Evolutionary conservation across 2,888 invertebrate species (phyloP).

Genomic region (Petrolisthes cinctipes): DNA sequence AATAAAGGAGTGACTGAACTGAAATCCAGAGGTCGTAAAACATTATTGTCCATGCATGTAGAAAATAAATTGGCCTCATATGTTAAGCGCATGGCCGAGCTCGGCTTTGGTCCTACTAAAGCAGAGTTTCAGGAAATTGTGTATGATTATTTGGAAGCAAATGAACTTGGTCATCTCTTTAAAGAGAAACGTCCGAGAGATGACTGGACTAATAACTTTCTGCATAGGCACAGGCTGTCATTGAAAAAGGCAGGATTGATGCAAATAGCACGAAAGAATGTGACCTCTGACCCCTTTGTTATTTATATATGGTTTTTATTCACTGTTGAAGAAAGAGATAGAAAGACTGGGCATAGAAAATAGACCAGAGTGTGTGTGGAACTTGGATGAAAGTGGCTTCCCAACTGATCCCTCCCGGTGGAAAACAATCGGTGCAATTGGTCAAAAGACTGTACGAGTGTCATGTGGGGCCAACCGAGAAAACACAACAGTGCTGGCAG

Average conservation of each 20-base stretch:
- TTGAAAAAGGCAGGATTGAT: constrained; percentile 46
- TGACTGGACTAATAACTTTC: constrained; percentile 30
- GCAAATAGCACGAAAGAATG: constrained; percentile 43
- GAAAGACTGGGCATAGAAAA: constrained; percentile 33
- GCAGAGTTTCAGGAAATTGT: constrained; percentile 32
- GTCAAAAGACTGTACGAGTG: constrained; percentile 35
- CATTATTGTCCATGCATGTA: neutral
- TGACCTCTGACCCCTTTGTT: constrained; percentile 42
- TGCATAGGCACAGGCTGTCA: constrained; percentile 16
- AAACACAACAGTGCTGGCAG: constrained; percentile 26
- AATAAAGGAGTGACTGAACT: neutral
- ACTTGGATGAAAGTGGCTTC: constrained; percentile 46
- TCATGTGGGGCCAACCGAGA: constrained; percentile 38
- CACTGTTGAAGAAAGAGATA: constrained; percentile 22
- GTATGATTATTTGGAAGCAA: constrained; percentile 18
- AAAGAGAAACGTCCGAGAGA: constrained; percentile 6
- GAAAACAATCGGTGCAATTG: constrained; percentile 38
- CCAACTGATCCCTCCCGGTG: constrained; percentile 40
- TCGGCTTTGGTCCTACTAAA: constrained; percentile 40
- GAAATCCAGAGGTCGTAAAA: neutral
- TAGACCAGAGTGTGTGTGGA: constrained; percentile 37
- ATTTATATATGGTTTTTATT: constrained; percentile 47
- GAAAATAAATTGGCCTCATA: constrained; percentile 20
- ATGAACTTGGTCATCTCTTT: constrained; percentile 22
- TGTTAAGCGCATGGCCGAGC: constrained; percentile 32